Percentiles rank a stretch among this genome's conserved stretches.
phyloP scores from a whole-genome alignment of 2,797 vertebrate species.

The Discoglossus pictus region DNA sequence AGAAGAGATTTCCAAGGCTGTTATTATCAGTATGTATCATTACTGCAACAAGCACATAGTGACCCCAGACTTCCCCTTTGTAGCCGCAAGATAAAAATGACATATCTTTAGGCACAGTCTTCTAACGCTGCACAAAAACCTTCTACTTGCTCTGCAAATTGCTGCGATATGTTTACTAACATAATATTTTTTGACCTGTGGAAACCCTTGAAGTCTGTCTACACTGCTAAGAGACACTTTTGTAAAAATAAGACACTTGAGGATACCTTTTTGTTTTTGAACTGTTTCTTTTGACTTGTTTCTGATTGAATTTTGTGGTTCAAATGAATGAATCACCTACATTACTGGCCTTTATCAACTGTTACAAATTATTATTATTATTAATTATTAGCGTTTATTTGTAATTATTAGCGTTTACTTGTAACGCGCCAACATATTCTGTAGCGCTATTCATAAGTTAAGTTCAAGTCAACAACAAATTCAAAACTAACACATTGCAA shows the following conservation, averaged over 20 bases:
- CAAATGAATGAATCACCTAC: too few species aligned
- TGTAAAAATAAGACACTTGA: not conserved
- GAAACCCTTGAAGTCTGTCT: slow-evolving; percentile 39
- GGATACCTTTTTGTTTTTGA: not conserved
- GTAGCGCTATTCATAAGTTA: too few species aligned
- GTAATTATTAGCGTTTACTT: too few species aligned
- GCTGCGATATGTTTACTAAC: slow-evolving; percentile 31
- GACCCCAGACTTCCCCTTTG: slow-evolving; percentile 31
- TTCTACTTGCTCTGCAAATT: slow-evolving; percentile 19
- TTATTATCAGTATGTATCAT: slow-evolving; percentile 42
- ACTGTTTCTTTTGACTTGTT: slow-evolving; percentile 14
- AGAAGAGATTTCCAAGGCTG: slow-evolving; percentile 23
- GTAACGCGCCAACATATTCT: too few species aligned
- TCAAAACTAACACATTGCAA: too few species aligned
- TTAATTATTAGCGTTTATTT: too few species aligned
- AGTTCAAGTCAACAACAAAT: too few species aligned
- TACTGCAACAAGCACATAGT: slow-evolving; percentile 36
- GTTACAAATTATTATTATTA: too few species aligned
- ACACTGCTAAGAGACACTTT: slow-evolving; percentile 23
- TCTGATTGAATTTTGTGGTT: slow-evolving; percentile 3
- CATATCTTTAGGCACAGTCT: slow-evolving; percentile 43
- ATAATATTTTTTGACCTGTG: slow-evolving; percentile 39
- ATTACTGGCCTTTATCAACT: too few species aligned
- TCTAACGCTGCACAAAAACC: slow-evolving; percentile 7
- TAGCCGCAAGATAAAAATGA: slow-evolving; percentile 42